Conservation (phyloP, 2,888 invertebrate species). For the Gryllus longicercus region DNA sequence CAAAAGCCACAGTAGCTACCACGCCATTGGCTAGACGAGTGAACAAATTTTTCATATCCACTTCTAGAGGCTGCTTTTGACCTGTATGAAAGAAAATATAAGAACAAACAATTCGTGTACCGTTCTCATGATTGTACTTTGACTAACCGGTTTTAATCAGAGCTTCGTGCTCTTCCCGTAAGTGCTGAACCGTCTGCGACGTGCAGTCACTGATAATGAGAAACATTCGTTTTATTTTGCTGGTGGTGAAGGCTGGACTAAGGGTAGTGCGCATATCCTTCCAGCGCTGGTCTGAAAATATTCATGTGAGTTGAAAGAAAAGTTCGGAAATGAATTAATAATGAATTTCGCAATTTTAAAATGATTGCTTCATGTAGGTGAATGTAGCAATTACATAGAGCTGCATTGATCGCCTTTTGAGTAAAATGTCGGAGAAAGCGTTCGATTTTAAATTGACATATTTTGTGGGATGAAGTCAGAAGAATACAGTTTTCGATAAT, state of each 20-base stretch:
- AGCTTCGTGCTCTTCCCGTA: conserved; percentile 22
- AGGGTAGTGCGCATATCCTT: conserved; percentile 32
- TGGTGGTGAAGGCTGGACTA: conserved; percentile 34
- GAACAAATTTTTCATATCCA: conserved; percentile 51
- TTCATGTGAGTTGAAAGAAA: neutral
- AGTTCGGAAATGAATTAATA: no score
- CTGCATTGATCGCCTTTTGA: no score
- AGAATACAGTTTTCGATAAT: no score
- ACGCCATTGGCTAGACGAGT: conserved; percentile 58
- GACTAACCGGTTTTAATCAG: neutral
- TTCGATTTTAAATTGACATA: no score
- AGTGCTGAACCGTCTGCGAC: conserved; percentile 25
- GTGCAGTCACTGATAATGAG: conserved; percentile 28
- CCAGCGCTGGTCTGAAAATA: conserved; percentile 31
- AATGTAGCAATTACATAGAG: no score
- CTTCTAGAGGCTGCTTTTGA: conserved; percentile 3
- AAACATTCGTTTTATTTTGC: conserved; percentile 33
- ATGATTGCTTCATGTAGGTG: no score
- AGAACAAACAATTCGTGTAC: no score
- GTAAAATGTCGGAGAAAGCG: no score
- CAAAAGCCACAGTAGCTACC: conserved; percentile 58
- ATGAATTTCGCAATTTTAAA: no score
- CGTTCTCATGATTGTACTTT: no score
- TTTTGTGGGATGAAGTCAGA: no score
- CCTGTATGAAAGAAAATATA: no score